Percentiles rank a stretch among this genome's conserved stretches.
Evolutionary conservation across 2,888 invertebrate genomes (phyloP).

Genomic region (Drosophila mayaguana): DNA sequence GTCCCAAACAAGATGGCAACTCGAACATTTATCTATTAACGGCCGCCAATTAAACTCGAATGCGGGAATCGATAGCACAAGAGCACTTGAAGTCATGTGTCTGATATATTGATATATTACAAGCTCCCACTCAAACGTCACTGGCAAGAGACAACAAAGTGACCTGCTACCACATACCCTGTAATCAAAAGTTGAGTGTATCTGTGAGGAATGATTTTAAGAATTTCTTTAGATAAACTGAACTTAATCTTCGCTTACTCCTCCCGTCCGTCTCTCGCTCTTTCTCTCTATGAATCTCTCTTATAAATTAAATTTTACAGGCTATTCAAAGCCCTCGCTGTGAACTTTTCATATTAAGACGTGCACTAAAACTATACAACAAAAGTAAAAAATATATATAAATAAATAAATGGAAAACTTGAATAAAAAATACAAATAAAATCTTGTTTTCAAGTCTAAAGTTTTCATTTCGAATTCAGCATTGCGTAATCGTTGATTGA

Average conservation of each 20-base stretch:
- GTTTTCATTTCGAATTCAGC: conserved; percentile 23
- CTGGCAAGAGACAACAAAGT: conserved; percentile 2
- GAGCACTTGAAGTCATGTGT: conserved; percentile 40
- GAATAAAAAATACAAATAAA: conserved; percentile 24
- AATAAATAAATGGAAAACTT: conserved; percentile 22
- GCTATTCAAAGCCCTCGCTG: neutral
- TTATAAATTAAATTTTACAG: neutral
- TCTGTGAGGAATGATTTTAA: no score
- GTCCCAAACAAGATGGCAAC: conserved; percentile 32
- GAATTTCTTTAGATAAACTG: neutral
- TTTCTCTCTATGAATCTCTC: neutral
- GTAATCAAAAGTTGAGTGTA: no score
- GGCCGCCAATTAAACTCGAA: conserved; percentile 40
- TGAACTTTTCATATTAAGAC: neutral
- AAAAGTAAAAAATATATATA: neutral
- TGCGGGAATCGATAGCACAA: conserved; percentile 30
- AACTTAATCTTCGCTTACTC: no score
- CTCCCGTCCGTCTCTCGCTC: neutral
- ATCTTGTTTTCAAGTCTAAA: conserved; percentile 11
- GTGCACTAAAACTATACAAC: neutral
- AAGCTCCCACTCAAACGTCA: conserved; percentile 17
- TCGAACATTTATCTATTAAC: conserved; percentile 28
- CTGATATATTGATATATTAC: conserved; percentile 48
- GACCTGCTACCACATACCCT: neutral
- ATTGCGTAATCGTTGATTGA: conserved; percentile 47